Conservation (phyloP, 1,140 invertebrate species). For the Drosophila nikananu region DNA sequence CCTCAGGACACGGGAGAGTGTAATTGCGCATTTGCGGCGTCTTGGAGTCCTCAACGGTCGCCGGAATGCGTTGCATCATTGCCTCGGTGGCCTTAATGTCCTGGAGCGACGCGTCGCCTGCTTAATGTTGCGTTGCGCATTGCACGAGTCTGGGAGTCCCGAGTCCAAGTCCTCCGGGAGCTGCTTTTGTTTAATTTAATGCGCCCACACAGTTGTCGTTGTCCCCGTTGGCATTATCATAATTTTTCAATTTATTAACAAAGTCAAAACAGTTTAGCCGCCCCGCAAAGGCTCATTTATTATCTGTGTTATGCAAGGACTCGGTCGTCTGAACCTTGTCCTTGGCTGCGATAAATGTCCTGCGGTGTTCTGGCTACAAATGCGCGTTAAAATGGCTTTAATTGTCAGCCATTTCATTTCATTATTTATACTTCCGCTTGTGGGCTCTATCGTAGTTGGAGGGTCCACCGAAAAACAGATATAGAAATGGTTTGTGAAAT, state of each 20-base stretch:
- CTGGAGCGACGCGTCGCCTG: constrained; percentile 70
- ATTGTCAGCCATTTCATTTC: constrained; percentile 65
- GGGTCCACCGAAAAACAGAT: constrained; percentile 28
- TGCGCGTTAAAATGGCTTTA: constrained; percentile 76
- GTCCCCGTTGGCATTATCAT: constrained; percentile 68
- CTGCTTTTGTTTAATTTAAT: constrained; percentile 73
- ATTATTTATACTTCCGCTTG: constrained; percentile 77
- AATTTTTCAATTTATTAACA: constrained; percentile 84
- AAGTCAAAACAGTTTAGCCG: constrained; percentile 82
- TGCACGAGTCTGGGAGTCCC: constrained; percentile 57
- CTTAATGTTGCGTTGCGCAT: constrained; percentile 81
- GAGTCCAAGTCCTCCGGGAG: constrained; percentile 40
- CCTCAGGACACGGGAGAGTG: constrained; percentile 64
- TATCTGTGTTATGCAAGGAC: constrained; percentile 66
- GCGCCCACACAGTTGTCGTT: constrained; percentile 66
- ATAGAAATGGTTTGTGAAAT: constrained; percentile 57
- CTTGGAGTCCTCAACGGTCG: constrained; percentile 62
- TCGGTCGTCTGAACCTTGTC: constrained; percentile 29
- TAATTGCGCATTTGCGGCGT: constrained; percentile 82
- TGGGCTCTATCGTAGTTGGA: constrained; percentile 19
- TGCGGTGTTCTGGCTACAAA: constrained; percentile 67
- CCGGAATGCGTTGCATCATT: constrained; percentile 79
- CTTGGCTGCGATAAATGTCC: constrained; percentile 53
- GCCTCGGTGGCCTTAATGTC: constrained; percentile 77
- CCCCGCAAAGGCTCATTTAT: constrained; percentile 67